Base-by-base conservation (phyloP, 2,888 invertebrate species). In the Dryobota labecula region DNA sequence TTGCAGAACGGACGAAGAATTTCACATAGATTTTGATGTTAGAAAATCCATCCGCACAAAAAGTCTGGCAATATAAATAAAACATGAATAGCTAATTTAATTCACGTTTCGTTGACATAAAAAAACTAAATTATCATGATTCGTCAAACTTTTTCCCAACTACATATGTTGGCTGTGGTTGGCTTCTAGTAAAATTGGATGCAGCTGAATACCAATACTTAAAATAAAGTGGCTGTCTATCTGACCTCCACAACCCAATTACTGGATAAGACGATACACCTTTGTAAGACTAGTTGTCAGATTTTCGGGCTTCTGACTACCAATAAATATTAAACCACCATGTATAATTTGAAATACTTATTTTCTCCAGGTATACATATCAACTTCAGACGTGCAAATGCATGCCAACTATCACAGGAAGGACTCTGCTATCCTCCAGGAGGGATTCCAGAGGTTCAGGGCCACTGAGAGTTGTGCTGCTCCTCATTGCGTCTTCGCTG, bases 381-480 rank as follows among this genome's bases (percentile, higher is more conserved):
- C 99, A 88, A 99, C 99, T 6, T 99, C 99, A 62, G 99, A 99
- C 93, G 99, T 99, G 7, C 99, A 99, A 95, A 99, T 99, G 99
- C 99, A 99, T 93, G 99, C 99, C 6, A 99, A 99, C 94, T 99
- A 99, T 93, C 99, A 99, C 93, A 97, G 99, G 70, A 99, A 99
- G 92, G 99, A 99, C 93, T 99, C 99, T 0, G 99, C 99, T 27
- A 99, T 99, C 87, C 98, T 99, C 70, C 99, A 99, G 90, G 99
- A 99, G 92, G 99, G 99, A 1, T 99, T 99, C 95, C 99, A 99
- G 90, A 96, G 99, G 86, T 99, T 98, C 95, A 97, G 99, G 24
- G 99, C 99, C 0, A 99, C 99, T 0, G 99, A 99, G 93, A 99
- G 98, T 93, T 99, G 99, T 93, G 98, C 98, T 11, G 98, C 98